Evolutionary conservation across 2,888 invertebrate genomes (phyloP), one percentile per base, ranked within the genome.

Genomic region (Lumbricus terrestris): DNA sequence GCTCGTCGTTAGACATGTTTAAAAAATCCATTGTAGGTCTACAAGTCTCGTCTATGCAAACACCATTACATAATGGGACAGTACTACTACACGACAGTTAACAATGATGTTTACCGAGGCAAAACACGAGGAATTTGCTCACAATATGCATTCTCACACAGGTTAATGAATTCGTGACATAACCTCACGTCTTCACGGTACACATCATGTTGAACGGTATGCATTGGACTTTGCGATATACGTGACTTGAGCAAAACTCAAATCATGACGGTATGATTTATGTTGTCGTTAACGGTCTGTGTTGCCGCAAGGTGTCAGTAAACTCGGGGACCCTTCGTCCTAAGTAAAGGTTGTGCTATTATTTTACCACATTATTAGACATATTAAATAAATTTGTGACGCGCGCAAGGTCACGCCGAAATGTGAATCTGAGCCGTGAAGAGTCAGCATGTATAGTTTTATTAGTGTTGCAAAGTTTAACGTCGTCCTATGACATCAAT

Each of bases 41-140:
- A n/a, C 0, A 69, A 8, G 8, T n/a, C 29, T n/a, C 69, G 5
- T n/a, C n/a, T n/a, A n/a, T 29, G 8, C n/a, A 69, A 69, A 47
- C 2, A 47, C 0, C 20, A 47, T 4, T 3, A 5, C n/a, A n/a
- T 69, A 69, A 29, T n/a, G 29, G 1, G 69, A n/a, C 29, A 0
- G 8, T n/a, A 3, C 2, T 54, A 29, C 3, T 16, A 2, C 0
- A 16, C 13, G n/a, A 0, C 0, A 69, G n/a, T 8, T n/a, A 11
- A n/a, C 69, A n/a, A n/a, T 1, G 29, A n/a, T 69, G 69, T 69
- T 69, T 69, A 69, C 69, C 69, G 1, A 69, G 2, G 69, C n/a
- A 11, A 69, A 69, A 69, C 69, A 69, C 8, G n/a, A 69, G 29
- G 8, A 11, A 8, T 69, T 69, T 69, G n/a, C 11, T n/a, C 69